Evolutionary conservation across 2,888 invertebrate genomes (phyloP).

Genomic region (Sabellastarte sp.): DNA sequence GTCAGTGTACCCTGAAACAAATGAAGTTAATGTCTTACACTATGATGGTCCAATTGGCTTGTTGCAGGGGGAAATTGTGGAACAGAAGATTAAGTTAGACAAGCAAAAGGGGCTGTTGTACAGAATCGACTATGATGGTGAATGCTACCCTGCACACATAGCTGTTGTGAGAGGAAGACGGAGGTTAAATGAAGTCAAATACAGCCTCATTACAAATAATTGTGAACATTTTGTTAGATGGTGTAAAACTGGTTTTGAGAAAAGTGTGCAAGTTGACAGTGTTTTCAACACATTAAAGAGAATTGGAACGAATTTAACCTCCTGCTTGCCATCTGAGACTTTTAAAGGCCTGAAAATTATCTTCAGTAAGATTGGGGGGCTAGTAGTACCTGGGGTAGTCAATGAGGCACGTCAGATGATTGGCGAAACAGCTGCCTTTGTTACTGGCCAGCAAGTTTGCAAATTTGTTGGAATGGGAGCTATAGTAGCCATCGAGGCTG

Average conservation of each 20-base stretch:
- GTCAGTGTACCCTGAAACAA: background rate
- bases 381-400: background rate
- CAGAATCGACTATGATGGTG: background rate
- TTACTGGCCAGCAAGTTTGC: background rate
- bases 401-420: no score
- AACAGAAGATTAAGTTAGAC: background rate
- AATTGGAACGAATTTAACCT: background rate
- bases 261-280: background rate
- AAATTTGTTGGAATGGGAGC: background rate
- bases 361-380: background rate
- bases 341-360: background rate
- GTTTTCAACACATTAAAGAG: background rate
- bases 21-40: background rate
- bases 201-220: background rate
- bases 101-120: background rate
- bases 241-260: background rate
- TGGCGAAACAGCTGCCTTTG: background rate
- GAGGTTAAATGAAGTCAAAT: background rate
- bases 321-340: background rate
- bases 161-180: background rate
- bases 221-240: background rate
- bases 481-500: background rate
- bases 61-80: background rate
- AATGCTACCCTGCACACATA: background rate
- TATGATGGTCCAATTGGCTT: background rate